Base-by-base conservation (phyloP, 2,797 vertebrate species). In the Selene dorsalis region DNA sequence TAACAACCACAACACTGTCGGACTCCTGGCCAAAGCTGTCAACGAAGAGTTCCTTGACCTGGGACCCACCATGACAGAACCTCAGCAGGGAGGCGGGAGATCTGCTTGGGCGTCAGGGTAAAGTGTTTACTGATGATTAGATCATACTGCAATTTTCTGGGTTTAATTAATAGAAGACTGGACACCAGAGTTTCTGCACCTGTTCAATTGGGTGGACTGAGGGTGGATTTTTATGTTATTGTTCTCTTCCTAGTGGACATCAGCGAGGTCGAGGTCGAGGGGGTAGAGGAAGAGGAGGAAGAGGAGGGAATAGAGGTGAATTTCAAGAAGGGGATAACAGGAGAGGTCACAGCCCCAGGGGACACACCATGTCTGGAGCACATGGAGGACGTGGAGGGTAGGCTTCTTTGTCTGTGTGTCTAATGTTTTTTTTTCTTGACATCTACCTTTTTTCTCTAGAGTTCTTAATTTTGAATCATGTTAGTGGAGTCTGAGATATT, bases 21-120 rank as follows among this genome's bases (percentile, higher is more conserved):
- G 61, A 20, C 84, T 90, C 75, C 68, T 98, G 77, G 89, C 83
- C 0, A 41, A 89, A 16, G 91, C 92, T 3, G 85, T 95, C 45
- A 85, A 81, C 56, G 84, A 16, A 0, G 77, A 83, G 67, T 95
- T 95, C 83, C 38, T 0, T 0, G 86, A 89, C 47, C 81, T 91
- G 1, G 61, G 56, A 14, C 92, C 93, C 0, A 67, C 75, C 14
- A 64, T 87, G 74, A 82, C 66, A 2, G 1, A 60, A 5, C 71
- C 84, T 20, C 64, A 48, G 41, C 50, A 48, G 47, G 18, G 30
- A 18, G 26, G 18, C 41, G 4, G 61, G 18, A 48, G 9, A 41
- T n/a, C 0, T 1, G 0, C 1, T 0, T 45, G 1, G 0, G 77
- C 64, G 13, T 58, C 58, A 56, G 79, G 87, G 73, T 80, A 43